These are phyloP conservation scores for Yponomeuta sedellus DNA, from an alignment of 2,888 invertebrate species.

Conservation along the genomic window DNA sequence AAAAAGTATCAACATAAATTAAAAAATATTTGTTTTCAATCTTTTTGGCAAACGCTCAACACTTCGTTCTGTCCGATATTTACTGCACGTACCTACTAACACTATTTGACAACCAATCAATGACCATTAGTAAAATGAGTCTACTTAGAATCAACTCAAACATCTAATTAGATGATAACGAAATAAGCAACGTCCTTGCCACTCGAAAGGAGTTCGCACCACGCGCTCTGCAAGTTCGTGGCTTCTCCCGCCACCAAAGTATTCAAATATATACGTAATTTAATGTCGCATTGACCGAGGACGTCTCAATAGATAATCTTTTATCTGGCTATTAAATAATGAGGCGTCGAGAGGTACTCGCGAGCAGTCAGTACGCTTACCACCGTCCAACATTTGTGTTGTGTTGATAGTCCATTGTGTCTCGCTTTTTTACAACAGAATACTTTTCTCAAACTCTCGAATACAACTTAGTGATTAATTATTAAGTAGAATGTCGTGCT, in stretches of 20 bases:
- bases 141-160: not conserved
- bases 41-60: not conserved
- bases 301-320: slow-evolving; percentile 69
- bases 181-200: not conserved
- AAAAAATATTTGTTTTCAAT: not conserved
- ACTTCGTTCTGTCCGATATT: not conserved
- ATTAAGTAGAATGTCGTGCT: not conserved
- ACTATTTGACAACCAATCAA: not conserved
- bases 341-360: slow-evolving; percentile 39
- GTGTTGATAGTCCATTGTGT: not conserved
- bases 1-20: not conserved
- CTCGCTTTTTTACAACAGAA: not conserved
- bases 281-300: slow-evolving; percentile 58
- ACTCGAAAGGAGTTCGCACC: not conserved
- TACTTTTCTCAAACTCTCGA: not conserved
- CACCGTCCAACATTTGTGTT: not conserved
- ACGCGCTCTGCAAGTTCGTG: not conserved
- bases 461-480: not conserved
- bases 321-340: slow-evolving; percentile 72
- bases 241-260: slow-evolving; percentile 11
- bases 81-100: too few species aligned
- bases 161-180: not conserved
- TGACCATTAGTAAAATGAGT: too few species aligned
- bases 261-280: slow-evolving; percentile 37
- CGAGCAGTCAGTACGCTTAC: slow-evolving; percentile 20